Evolutionary conservation across 2,888 invertebrate species (phyloP).

Genomic region (Pyralis farinalis): DNA sequence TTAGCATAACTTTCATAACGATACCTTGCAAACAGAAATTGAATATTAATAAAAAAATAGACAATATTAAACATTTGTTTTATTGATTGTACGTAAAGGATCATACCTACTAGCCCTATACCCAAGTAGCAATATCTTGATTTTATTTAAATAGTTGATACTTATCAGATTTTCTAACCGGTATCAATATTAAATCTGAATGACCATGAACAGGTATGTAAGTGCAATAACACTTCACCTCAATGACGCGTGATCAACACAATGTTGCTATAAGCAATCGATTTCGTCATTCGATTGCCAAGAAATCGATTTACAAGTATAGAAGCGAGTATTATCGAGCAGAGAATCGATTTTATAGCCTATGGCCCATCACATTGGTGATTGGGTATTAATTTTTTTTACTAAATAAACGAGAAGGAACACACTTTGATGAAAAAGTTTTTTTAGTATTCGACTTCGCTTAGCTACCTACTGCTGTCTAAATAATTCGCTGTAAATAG

Average conservation of each 20-base stretch:
- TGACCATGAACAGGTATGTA: constrained; percentile 13
- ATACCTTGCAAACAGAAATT: too few relatives aligned
- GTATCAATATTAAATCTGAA: constrained; percentile 9
- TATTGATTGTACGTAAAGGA: constrained; percentile 9
- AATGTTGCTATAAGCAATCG: constrained; percentile 58
- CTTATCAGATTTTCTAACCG: constrained; percentile 13
- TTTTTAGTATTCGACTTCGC: too few relatives aligned
- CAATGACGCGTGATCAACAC: constrained; percentile 41
- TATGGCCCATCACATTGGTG: constrained; percentile 49
- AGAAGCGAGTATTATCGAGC: constrained; percentile 53
- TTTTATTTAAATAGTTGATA: constrained; percentile 17
- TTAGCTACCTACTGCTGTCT: too few relatives aligned
- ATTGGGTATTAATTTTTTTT: constrained; percentile 46
- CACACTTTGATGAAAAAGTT: too few relatives aligned
- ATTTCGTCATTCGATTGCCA: constrained; percentile 50
- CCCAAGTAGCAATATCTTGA: constrained; percentile 11
- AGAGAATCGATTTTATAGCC: constrained; percentile 57
- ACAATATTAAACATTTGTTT: too few relatives aligned
- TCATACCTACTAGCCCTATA: constrained; percentile 10
- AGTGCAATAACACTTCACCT: constrained; percentile 15
- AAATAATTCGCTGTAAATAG: too few relatives aligned
- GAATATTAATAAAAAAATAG: too few relatives aligned
- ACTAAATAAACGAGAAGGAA: not conserved
- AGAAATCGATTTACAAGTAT: constrained; percentile 55
- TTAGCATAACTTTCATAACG: too few relatives aligned